Percentiles rank a stretch among this genome's conserved stretches.
These are phyloP conservation scores for Gisinianus flammeolus DNA, from an alignment of 2,888 invertebrate genomes.

Conservation along the genomic window DNA sequence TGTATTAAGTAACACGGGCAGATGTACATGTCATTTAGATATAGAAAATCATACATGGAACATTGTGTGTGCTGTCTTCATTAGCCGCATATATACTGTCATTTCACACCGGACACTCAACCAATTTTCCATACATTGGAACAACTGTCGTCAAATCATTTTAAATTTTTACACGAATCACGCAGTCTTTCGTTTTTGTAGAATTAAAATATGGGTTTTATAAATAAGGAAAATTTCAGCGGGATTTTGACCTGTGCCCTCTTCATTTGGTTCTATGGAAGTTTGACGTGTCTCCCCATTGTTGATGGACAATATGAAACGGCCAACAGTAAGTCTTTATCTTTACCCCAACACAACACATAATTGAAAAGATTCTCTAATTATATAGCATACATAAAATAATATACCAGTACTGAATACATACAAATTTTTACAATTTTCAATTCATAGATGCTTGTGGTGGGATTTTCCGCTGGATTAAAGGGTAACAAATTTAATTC, in stretches of 20 bases:
- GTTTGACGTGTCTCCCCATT: background rate
- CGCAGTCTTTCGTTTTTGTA: no score
- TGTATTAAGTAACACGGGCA: no score
- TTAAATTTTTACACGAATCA: no score
- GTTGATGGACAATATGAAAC: constrained; percentile 28
- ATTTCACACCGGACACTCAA: no score
- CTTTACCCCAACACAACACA: no score
- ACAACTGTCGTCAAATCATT: no score
- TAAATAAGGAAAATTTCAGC: background rate
- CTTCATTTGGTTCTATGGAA: background rate
- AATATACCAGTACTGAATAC: background rate
- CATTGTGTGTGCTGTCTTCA: no score
- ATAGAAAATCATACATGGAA: no score
- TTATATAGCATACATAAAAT: background rate
- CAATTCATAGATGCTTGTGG: constrained; percentile 14
- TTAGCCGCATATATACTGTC: no score
- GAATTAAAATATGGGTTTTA: background rate
- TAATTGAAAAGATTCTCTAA: background rate
- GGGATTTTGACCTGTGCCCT: background rate
- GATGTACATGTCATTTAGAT: no score
- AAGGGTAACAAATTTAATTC: background rate
- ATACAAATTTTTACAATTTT: background rate
- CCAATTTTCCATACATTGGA: no score
- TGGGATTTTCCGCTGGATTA: constrained; percentile 11
- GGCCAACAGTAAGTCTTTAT: constrained; percentile 17